These are phyloP conservation scores for Caloenas nicobarica DNA, from an alignment of 2,113 vertebrate species.

Conservation along the genomic window DNA sequence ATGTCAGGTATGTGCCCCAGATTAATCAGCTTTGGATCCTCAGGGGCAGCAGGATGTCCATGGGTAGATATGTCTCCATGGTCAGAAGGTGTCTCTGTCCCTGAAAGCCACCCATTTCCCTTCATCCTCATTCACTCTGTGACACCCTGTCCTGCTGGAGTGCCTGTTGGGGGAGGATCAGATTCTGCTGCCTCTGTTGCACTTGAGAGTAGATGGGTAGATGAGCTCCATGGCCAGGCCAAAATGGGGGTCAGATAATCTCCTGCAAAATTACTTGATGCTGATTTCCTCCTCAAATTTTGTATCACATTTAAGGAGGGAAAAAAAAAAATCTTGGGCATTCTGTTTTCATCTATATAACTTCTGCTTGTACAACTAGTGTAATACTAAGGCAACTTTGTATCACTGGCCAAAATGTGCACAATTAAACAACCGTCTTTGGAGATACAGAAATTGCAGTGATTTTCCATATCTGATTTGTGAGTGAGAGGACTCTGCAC, in stretches of 20 bases:
- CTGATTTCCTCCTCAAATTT: neutral
- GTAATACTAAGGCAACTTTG: neutral
- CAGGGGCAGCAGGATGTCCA: neutral
- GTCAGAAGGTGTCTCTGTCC: neutral
- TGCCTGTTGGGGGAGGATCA: neutral
- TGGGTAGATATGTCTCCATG: accelerated
- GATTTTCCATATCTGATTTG: neutral
- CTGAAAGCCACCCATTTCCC: neutral
- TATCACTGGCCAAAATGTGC: neutral
- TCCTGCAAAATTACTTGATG: neutral
- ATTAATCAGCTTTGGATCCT: neutral
- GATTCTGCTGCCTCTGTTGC: neutral
- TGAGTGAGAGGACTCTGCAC: neutral
- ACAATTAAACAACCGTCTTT: neutral
- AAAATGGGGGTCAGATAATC: neutral
- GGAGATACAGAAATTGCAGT: neutral
- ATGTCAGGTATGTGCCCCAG: neutral
- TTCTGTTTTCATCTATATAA: neutral
- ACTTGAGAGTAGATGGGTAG: neutral
- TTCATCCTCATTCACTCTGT: accelerated
- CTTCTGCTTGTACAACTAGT: neutral
- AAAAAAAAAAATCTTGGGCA: neutral
- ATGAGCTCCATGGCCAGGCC: neutral
- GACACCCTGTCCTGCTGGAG: neutral
- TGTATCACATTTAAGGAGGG: neutral